Evolutionary conservation across 2,888 invertebrate species (phyloP).

Genomic region (Electrophaes corylata): DNA sequence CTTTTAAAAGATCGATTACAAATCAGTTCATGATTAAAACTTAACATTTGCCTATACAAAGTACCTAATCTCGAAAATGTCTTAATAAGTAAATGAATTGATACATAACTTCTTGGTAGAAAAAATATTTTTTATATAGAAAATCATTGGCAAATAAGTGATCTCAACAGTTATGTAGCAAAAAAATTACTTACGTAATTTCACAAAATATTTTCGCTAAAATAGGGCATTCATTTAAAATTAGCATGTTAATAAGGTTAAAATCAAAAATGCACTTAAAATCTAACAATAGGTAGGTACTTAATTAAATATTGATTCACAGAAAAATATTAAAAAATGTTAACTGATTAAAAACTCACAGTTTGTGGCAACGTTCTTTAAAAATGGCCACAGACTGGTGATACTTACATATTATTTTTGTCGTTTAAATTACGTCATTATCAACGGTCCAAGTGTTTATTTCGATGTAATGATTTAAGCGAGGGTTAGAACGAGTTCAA

Average conservation of each 20-base stretch:
- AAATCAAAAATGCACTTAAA: slow-evolving; percentile 78
- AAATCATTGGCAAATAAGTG: slow-evolving; percentile 24
- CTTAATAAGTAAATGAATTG: slow-evolving; percentile 58
- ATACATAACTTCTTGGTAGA: slow-evolving; percentile 70
- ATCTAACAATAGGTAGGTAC: slow-evolving; percentile 57
- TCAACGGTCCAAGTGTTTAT: slow-evolving; percentile 56
- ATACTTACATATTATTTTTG: slow-evolving; percentile 46
- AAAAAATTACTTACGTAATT: slow-evolving; percentile 55
- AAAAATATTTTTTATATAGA: slow-evolving; percentile 14
- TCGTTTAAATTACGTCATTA: slow-evolving; percentile 75
- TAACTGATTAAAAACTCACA: slow-evolving; percentile 76
- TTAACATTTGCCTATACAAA: slow-evolving; percentile 27
- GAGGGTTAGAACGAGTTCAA: not conserved
- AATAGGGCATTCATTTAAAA: slow-evolving; percentile 69
- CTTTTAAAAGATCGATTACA: slow-evolving; percentile 68
- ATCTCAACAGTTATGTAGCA: slow-evolving; percentile 70
- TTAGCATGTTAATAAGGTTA: slow-evolving; percentile 81
- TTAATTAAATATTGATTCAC: slow-evolving; percentile 64
- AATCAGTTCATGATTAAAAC: slow-evolving; percentile 83
- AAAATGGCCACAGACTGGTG: slow-evolving; percentile 44
- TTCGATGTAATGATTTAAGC: slow-evolving; percentile 56
- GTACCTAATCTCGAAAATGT: slow-evolving; percentile 23
- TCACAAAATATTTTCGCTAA: slow-evolving; percentile 44
- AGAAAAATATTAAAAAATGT: slow-evolving; percentile 64
- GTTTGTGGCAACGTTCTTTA: slow-evolving; percentile 42